These are phyloP conservation scores for Gasteruption jaculator DNA, from an alignment of 2,888 invertebrate species.

Conservation along the genomic window DNA sequence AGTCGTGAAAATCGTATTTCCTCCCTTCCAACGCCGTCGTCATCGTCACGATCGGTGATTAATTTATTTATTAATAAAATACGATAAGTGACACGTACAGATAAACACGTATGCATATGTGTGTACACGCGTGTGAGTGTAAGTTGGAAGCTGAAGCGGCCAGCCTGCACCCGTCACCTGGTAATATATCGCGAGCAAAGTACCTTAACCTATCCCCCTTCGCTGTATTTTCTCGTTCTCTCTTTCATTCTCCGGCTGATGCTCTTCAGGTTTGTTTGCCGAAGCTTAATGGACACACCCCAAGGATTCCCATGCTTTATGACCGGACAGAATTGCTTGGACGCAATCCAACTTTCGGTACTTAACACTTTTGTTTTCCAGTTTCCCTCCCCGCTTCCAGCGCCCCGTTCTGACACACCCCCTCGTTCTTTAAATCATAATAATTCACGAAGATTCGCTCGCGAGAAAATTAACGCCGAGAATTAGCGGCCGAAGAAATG, in stretches of 20 bases:
- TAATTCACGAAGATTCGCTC: too few relatives aligned
- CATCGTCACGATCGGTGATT: background rate
- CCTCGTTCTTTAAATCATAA: too few relatives aligned
- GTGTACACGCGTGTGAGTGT: conserved; percentile 9
- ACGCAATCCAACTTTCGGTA: conserved; percentile 34
- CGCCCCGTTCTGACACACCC: too few relatives aligned
- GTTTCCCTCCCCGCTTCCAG: too few relatives aligned
- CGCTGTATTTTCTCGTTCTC: background rate
- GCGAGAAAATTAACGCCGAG: too few relatives aligned
- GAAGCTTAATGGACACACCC: conserved; percentile 40
- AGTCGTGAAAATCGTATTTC: too few relatives aligned
- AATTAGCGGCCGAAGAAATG: too few relatives aligned
- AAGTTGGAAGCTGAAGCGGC: conserved; percentile 17
- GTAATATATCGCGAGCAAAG: conserved; percentile 37
- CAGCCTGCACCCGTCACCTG: conserved; percentile 31
- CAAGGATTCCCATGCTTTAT: conserved; percentile 36
- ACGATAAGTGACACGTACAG: conserved; percentile 29
- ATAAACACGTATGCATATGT: too few relatives aligned
- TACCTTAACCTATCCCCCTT: too few relatives aligned
- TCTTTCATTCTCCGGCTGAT: conserved; percentile 33
- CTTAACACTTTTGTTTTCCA: conserved; percentile 27
- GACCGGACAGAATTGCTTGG: conserved; percentile 34
- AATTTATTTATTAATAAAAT: conserved; percentile 34
- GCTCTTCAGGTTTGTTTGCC: conserved; percentile 40
- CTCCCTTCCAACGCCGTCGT: too few relatives aligned